Conservation (phyloP, 2,113 vertebrate species). For the Brachirus orientalis region DNA sequence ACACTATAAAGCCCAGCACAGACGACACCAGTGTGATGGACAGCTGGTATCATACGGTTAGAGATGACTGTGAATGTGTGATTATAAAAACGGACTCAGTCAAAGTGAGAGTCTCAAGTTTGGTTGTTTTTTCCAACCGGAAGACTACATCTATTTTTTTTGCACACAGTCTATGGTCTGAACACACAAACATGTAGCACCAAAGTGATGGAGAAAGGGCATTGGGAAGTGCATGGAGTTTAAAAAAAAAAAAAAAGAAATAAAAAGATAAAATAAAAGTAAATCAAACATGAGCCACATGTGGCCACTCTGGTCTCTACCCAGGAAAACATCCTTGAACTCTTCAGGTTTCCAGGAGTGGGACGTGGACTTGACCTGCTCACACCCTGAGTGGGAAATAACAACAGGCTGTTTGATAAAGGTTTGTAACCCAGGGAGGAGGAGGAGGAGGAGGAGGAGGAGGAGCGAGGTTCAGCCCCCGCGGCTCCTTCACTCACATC, state of each 20-base stretch:
- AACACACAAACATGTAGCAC: slow-evolving; percentile 48
- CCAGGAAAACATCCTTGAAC: slow-evolving; percentile 22
- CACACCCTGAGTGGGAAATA: slow-evolving; percentile 10
- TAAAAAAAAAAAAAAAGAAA: slow-evolving; percentile 2
- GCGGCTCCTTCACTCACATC: slow-evolving; percentile 34
- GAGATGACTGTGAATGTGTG: no score
- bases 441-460: neutral
- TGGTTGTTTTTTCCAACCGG: no score
- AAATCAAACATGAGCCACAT: neutral
- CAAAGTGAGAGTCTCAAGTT: no score
- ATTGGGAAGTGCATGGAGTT: slow-evolving; percentile 33
- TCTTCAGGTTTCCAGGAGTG: slow-evolving; percentile 8
- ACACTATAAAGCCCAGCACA: no score
- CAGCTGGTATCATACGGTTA: no score
- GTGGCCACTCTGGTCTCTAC: slow-evolving; percentile 7
- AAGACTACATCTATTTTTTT: no score
- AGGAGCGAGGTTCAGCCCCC: slow-evolving; percentile 33
- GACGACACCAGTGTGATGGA: no score
- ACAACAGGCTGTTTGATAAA: slow-evolving; percentile 34
- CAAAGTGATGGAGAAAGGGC: slow-evolving; percentile 44
- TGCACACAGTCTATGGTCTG: neutral
- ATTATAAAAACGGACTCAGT: no score
- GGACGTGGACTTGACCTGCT: neutral
- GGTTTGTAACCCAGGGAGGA: neutral
- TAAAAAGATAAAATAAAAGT: neutral